phyloP scores from a whole-genome alignment of 2,113 vertebrate genomes.

The Oxyura jamaicensis region DNA sequence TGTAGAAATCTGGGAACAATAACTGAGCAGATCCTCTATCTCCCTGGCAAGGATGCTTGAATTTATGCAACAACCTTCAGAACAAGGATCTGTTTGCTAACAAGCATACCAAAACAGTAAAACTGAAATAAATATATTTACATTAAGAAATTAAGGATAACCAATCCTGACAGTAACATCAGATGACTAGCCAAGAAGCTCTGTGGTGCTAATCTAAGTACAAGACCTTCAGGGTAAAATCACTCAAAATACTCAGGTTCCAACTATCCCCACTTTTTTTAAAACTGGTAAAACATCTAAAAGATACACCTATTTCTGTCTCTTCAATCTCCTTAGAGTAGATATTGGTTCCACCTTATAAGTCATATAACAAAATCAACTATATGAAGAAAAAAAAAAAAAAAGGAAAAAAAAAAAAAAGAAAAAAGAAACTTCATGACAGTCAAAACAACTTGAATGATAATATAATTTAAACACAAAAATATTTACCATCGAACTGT shows the following conservation, averaged over 20 bases:
- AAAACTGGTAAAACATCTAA: background rate
- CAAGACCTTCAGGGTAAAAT: background rate
- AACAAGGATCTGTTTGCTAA: background rate
- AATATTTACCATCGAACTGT: background rate
- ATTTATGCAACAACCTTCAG: background rate
- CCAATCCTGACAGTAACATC: background rate
- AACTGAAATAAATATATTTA: background rate
- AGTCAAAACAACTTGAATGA: background rate
- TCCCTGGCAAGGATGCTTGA: background rate
- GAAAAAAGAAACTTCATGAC: background rate
- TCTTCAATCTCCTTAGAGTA: background rate
- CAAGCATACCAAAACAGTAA: background rate
- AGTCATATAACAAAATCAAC: background rate
- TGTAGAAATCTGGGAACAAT: background rate
- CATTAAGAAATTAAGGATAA: background rate
- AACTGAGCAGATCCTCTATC: background rate
- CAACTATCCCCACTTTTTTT: background rate
- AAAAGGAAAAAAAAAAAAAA: background rate
- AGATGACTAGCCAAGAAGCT: background rate
- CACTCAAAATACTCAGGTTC: background rate
- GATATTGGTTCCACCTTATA: background rate
- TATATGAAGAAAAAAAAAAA: background rate
- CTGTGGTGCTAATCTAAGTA: background rate
- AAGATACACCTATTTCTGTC: background rate
- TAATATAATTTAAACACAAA: background rate